Conservation (phyloP, 2,797 vertebrate species). For the Microctenopoma steveboyesi region DNA sequence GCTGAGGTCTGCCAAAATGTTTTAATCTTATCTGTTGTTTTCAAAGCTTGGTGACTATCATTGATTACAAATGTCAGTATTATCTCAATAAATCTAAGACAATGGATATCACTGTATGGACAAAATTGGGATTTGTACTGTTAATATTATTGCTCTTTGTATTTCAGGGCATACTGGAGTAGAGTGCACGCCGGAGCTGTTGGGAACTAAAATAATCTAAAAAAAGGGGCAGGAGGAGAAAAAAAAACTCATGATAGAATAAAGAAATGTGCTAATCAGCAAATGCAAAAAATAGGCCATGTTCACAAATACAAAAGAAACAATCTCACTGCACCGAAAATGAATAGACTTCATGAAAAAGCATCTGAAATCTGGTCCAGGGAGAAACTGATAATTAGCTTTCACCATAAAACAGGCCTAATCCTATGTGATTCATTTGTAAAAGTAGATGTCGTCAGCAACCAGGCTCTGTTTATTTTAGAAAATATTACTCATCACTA, state of each 20-base stretch:
- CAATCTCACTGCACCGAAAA: conserved; percentile 34
- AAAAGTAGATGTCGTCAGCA: conserved; percentile 33
- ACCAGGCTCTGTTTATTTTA: conserved; percentile 27
- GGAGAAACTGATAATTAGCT: conserved; percentile 52
- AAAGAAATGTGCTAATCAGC: conserved; percentile 53
- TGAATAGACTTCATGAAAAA: conserved; percentile 48
- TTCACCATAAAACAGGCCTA: conserved; percentile 39
- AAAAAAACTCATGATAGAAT: conserved; percentile 33
- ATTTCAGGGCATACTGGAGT: conserved; percentile 14
- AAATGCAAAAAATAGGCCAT: conserved; percentile 50
- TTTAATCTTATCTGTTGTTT: conserved; percentile 82
- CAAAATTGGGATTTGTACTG: conserved; percentile 42
- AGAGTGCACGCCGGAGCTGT: not conserved
- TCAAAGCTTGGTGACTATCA: conserved; percentile 80
- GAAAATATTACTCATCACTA: conserved; percentile 22
- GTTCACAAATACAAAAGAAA: conserved; percentile 42
- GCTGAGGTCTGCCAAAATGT: conserved; percentile 73
- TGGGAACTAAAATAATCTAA: conserved; percentile 25
- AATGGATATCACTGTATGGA: conserved; percentile 62
- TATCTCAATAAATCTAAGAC: conserved; percentile 87
- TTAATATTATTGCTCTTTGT: conserved; percentile 29
- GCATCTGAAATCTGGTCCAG: conserved; percentile 47
- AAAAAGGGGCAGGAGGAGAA: conserved; percentile 8
- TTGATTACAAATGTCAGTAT: conserved; percentile 86
- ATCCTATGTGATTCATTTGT: conserved; percentile 44